A percentile compares a stretch with the other conserved stretches of the same genome.
These are phyloP conservation scores for Drosophila paucipuncta DNA, from an alignment of 2,888 invertebrate genomes.

Conservation along the genomic window DNA sequence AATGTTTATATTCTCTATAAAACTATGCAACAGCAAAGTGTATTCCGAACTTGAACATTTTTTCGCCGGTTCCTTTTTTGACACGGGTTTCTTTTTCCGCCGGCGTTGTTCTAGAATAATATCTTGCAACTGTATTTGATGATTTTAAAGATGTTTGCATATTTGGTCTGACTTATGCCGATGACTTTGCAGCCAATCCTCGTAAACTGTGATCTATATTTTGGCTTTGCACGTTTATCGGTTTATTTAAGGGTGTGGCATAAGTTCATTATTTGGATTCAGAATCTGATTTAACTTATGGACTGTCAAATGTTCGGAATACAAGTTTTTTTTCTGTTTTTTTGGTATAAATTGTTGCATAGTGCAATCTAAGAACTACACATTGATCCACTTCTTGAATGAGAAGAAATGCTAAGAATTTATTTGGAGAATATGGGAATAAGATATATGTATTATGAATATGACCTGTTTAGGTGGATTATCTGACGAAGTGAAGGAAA, in stretches of 20 bases:
- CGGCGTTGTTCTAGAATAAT: not conserved
- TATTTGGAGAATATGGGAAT: not conserved
- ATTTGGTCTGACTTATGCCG: not conserved
- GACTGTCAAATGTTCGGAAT: not conserved
- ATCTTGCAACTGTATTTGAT: not conserved
- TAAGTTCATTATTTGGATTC: not conserved
- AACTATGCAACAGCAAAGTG: not conserved
- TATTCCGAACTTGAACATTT: not conserved
- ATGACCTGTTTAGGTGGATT: not conserved
- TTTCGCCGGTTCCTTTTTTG: not conserved
- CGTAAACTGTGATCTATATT: not conserved
- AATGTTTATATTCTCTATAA: not conserved
- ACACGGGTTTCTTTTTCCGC: not conserved
- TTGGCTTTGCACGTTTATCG: not conserved
- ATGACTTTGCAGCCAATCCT: not conserved
- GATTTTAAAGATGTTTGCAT: not conserved
- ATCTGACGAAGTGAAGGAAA: not conserved
- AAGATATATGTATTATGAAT: not conserved
- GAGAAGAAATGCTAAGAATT: not conserved
- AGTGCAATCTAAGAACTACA: constrained; percentile 8
- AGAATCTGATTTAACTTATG: not conserved
- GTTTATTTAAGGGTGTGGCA: not conserved
- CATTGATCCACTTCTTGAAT: not conserved
- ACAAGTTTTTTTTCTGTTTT: not conserved
- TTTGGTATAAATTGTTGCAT: not conserved